Base-by-base conservation (phyloP, 2,113 vertebrate species). In the Synchiropus splendidus region DNA sequence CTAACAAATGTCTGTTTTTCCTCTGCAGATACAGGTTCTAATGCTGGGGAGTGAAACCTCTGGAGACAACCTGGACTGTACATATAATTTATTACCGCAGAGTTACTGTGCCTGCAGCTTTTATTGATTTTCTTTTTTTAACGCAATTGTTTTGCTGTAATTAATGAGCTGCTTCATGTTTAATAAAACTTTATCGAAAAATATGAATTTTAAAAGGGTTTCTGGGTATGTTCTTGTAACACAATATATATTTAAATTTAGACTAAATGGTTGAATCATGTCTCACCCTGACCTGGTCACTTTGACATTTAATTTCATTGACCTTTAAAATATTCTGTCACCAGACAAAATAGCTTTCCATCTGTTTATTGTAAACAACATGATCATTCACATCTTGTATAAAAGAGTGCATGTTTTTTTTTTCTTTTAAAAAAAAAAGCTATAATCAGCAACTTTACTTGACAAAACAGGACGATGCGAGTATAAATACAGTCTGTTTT, bases 151-250 rank as follows among this genome's bases (percentile, higher is more conserved):
- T 74, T 69, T 61, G 43, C 51, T 61, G 58, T 63, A 56, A 33
- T 65, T 55, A 39, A 61, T 54, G 16, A 73, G 42, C 61, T 70
- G 54, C 32, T 72, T 55, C 67, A 72, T 87, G 83, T 89, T 81
- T 86, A 92, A 91, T 91, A 91, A 92, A 27, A 27, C 64, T 61
- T 80, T 83, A 88, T 91, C 89, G 89, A 86, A 89, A 86, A 89
- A 2, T 32, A 32, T 10, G 12, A 32, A 12, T 2, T 32, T 32
- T 32, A 32, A 32, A 32, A 32, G n/a, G n/a, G n/a, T n/a, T n/a
- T n/a, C n/a, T n/a, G n/a, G n/a, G n/a, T n/a, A n/a, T n/a, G n/a
- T n/a, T n/a, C n/a, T n/a, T n/a, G n/a, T n/a, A n/a, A n/a, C n/a
- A n/a, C n/a, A n/a, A n/a, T n/a, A n/a, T n/a, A n/a, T n/a, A n/a